A percentile compares a stretch with the other conserved stretches of the same genome.
Evolutionary conservation across 1,140 invertebrate species (phyloP).

Genomic region (Anagrus nilaparvatae): DNA sequence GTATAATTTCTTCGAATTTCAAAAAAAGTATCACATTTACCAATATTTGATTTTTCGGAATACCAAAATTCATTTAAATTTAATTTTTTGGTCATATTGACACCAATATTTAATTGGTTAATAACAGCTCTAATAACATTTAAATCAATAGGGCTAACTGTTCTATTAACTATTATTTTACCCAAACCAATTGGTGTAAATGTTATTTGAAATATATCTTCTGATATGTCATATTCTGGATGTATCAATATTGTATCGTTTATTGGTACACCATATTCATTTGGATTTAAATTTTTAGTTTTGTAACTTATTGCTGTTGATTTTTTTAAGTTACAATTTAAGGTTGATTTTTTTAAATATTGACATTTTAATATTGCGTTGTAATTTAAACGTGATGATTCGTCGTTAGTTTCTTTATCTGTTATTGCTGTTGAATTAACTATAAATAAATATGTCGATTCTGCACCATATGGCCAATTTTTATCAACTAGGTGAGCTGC

Average conservation of each 20-base stretch:
- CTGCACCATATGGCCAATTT: slow-evolving; percentile 4
- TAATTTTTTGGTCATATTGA: slow-evolving; percentile 7
- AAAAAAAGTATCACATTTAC: slow-evolving; percentile 16
- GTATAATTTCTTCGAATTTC: too few species aligned
- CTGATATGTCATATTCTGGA: slow-evolving; percentile 12
- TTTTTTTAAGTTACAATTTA: too few species aligned
- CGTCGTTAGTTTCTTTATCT: too few species aligned
- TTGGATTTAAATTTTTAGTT: too few species aligned
- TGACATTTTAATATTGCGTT: too few species aligned
- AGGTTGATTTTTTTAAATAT: too few species aligned
- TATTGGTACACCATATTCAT: not conserved
- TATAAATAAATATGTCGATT: slow-evolving; percentile 9
- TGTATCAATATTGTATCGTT: slow-evolving; percentile 9
- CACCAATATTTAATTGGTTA: slow-evolving; percentile 13
- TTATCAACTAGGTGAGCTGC: slow-evolving; percentile 11
- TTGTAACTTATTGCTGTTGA: too few species aligned
- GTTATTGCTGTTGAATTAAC: slow-evolving; percentile 12
- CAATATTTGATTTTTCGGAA: slow-evolving; percentile 15
- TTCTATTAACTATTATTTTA: slow-evolving; percentile 13
- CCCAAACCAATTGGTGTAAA: slow-evolving; percentile 11
- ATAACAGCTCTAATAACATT: slow-evolving; percentile 13
- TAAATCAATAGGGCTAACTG: slow-evolving; percentile 11
- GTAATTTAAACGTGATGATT: too few species aligned
- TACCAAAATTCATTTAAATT: slow-evolving; percentile 1
- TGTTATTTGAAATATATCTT: slow-evolving; percentile 13